Evolutionary conservation across 1,140 invertebrate genomes (phyloP).

Genomic region (Macrobrachium rosenbergii): DNA sequence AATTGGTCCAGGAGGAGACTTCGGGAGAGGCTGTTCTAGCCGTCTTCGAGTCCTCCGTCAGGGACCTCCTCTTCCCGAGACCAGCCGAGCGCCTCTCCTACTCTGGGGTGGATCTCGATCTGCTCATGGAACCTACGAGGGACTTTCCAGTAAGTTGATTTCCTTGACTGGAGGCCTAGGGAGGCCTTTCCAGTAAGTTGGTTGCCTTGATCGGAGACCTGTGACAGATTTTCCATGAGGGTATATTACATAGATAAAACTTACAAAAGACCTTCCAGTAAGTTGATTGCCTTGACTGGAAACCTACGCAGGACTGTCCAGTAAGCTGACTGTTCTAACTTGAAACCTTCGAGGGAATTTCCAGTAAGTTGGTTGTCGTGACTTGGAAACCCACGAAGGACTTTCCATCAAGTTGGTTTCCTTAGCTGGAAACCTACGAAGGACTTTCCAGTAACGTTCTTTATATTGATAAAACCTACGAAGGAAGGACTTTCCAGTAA

Average conservation of each 20-base stretch:
- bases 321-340: too few relatives aligned
- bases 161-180: not conserved
- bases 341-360: slow-evolving; percentile 60
- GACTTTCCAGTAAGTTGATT: slow-evolving; percentile 59
- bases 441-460: not conserved
- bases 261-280: not conserved
- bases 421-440: not conserved
- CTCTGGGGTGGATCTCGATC: slow-evolving; percentile 61
- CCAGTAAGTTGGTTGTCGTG: slow-evolving; percentile 38
- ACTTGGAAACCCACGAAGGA: not conserved
- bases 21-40: slow-evolving; percentile 64
- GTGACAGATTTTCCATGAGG: not conserved
- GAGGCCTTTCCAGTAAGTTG: not conserved
- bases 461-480: not conserved
- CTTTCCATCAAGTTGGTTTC: not conserved
- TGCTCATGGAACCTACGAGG: slow-evolving; percentile 65
- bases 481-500: not conserved
- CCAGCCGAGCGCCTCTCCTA: slow-evolving; percentile 57
- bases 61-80: slow-evolving; percentile 60
- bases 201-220: not conserved
- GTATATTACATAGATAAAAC: not conserved
- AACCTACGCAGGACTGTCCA: too few relatives aligned
- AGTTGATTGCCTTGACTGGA: not conserved
- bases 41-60: slow-evolving; percentile 63
- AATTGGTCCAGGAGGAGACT: slow-evolving; percentile 64